A percentile compares a stretch with the other conserved stretches of the same genome.
Evolutionary conservation across 2,888 invertebrate genomes (phyloP).

Genomic region (Ecliptopera silaceata): DNA sequence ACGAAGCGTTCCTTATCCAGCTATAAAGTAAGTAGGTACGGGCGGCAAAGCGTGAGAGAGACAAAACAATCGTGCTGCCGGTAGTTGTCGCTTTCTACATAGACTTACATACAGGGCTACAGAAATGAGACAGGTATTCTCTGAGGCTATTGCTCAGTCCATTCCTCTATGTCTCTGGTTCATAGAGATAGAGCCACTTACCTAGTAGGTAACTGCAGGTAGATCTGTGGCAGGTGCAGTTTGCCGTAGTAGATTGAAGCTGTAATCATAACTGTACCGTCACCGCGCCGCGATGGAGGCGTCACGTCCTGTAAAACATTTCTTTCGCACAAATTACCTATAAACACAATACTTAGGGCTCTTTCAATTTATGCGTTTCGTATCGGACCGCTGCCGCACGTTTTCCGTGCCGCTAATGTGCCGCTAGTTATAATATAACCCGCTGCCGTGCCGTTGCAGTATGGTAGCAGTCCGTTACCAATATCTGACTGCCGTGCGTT

Average conservation of each 20-base stretch:
- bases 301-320: not conserved
- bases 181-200: too few species aligned
- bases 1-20: too few species aligned
- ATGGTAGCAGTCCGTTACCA: not conserved
- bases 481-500: slow-evolving; percentile 16
- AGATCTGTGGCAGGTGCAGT: slow-evolving; percentile 1
- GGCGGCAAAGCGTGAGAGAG: too few species aligned
- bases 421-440: too few species aligned
- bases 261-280: not conserved
- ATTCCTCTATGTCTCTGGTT: too few species aligned
- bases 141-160: too few species aligned
- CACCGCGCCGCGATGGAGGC: not conserved
- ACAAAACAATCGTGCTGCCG: too few species aligned
- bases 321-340: not conserved
- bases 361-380: not conserved
- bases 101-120: too few species aligned
- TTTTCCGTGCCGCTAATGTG: not conserved
- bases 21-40: too few species aligned
- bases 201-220: not conserved
- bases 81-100: too few species aligned
- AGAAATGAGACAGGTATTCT: too few species aligned
- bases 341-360: not conserved
- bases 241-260: not conserved
- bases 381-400: not conserved
- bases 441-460: not conserved